Base-by-base conservation (phyloP, 2,888 invertebrate genomes). In the Galerucella pusilla region DNA sequence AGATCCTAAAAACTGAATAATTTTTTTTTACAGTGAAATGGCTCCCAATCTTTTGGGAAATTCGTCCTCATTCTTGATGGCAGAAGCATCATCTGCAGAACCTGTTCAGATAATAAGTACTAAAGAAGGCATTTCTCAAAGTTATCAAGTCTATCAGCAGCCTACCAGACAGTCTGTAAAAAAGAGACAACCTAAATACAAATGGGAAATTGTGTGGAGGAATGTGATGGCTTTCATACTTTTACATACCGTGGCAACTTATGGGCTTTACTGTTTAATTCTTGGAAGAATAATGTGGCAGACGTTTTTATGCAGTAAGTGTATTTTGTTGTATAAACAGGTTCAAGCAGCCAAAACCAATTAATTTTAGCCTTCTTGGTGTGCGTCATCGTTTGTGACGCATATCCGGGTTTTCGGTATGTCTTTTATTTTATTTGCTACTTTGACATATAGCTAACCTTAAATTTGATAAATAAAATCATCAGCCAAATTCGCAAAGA, bases 171-270 rank as follows among this genome's bases (percentile, higher is more conserved):
- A 65, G 28, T 28, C 63, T n/a, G 64, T 16, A 12, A 20, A 49
- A 20, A 57, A 61, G 12, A 66, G 65, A 59, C 75, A 65, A 9
- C 71, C 65, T 11, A 63, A 73, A 11, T 86, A 87, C 79, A 82
- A 85, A 85, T 92, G 93, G 91, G 89, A 92, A 80, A 92, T 95
- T 80, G 94, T 94, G 1, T 95, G 95, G 95, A 90, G 92, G 85
- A 95, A 95, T 86, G 93, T 95, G 0, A 84, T 93, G 4, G 92
- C 92, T 7, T 95, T 95, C 84, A 82, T 91, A 2, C 91, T 94
- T 81, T 88, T 96, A 60, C 95, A 96, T 85, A 83, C 89, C 6
- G 91, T 90, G 0, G 90, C 91, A 0, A 12, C 93, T 0, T 94
- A 93, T 82, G 93, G 91, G 14, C 54, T 92, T 0, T 93, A 91